Evolutionary conservation across 2,797 vertebrate species (phyloP).

Genomic region (Girardinus metallicus): DNA sequence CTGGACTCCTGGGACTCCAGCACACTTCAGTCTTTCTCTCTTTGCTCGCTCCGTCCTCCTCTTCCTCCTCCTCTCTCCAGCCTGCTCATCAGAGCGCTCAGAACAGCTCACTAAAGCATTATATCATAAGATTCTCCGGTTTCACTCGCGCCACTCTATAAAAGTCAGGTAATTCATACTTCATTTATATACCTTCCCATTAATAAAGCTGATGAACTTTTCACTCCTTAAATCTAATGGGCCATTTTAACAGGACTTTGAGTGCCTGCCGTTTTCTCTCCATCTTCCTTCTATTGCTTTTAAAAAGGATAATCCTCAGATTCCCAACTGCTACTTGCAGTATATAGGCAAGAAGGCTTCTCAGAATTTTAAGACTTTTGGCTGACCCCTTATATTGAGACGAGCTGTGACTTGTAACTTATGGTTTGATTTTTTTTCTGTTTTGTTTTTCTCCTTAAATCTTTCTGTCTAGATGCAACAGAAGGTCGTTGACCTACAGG

Average conservation of each 20-base stretch:
- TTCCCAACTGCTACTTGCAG: slow-evolving; percentile 42
- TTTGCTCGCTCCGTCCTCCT: slow-evolving; percentile 18
- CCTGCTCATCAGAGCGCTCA: slow-evolving; percentile 74
- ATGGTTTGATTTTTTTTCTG: slow-evolving; percentile 34
- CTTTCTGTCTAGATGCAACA: slow-evolving; percentile 75
- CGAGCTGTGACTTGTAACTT: slow-evolving; percentile 63
- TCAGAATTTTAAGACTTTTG: slow-evolving; percentile 69
- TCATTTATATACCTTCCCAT: slow-evolving; percentile 81
- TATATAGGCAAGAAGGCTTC: slow-evolving; percentile 55
- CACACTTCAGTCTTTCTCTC: slow-evolving; percentile 65
- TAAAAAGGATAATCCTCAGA: slow-evolving; percentile 64
- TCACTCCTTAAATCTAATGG: slow-evolving; percentile 80
- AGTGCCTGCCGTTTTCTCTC: slow-evolving; percentile 41
- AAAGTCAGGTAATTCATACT: slow-evolving; percentile 82
- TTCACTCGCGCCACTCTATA: slow-evolving; percentile 80
- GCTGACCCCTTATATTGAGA: slow-evolving; percentile 66
- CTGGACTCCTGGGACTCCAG: slow-evolving; percentile 75
- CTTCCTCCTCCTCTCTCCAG: slow-evolving; percentile 50
- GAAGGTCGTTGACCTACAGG: slow-evolving; percentile 89
- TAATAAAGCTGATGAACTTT: slow-evolving; percentile 84
- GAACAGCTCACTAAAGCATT: slow-evolving; percentile 79
- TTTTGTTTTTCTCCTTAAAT: slow-evolving; percentile 19
- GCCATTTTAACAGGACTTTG: slow-evolving; percentile 74
- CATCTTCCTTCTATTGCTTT: slow-evolving; percentile 40
- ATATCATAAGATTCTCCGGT: slow-evolving; percentile 78